These are phyloP conservation scores for Ophiodon elongatus DNA, from an alignment of 2,113 vertebrate species.

Conservation along the genomic window DNA sequence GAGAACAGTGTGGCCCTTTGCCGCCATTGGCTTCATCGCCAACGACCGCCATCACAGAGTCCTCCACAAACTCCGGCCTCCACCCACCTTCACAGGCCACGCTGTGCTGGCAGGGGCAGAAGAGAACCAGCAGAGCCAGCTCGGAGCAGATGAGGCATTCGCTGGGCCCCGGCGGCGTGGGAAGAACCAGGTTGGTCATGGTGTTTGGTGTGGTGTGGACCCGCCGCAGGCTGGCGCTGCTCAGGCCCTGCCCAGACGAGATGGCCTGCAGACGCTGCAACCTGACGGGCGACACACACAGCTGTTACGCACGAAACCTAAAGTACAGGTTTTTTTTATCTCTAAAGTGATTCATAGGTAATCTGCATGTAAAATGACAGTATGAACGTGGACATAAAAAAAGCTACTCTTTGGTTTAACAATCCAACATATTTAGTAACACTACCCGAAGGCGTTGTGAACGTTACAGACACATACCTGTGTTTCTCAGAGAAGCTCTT, in stretches of 20 bases:
- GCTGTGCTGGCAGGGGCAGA: constrained; percentile 96
- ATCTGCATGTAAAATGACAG: background rate
- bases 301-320: background rate
- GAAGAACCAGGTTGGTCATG: constrained; percentile 93
- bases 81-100: constrained; percentile 95
- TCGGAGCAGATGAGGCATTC: constrained; percentile 99
- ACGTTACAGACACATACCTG: constrained; percentile 82
- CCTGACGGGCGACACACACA: constrained; percentile 74
- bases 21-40: background rate
- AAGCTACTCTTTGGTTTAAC: background rate
- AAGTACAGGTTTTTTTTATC: background rate
- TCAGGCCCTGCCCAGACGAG: constrained; percentile 79
- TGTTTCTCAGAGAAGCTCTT: constrained; percentile 94
- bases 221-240: constrained; percentile 86
- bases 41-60: background rate
- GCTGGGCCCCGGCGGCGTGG: constrained; percentile 84
- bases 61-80: background rate
- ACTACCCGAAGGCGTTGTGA: background rate
- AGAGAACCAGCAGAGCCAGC: constrained; percentile 92
- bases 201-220: constrained; percentile 94
- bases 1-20: background rate
- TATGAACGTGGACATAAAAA: background rate
- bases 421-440: background rate
- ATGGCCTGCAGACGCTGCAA: constrained; percentile 87
- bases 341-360: background rate